Base-by-base conservation (phyloP, 2,888 invertebrate genomes). In the Aphelenchoides bicaudatus region DNA sequence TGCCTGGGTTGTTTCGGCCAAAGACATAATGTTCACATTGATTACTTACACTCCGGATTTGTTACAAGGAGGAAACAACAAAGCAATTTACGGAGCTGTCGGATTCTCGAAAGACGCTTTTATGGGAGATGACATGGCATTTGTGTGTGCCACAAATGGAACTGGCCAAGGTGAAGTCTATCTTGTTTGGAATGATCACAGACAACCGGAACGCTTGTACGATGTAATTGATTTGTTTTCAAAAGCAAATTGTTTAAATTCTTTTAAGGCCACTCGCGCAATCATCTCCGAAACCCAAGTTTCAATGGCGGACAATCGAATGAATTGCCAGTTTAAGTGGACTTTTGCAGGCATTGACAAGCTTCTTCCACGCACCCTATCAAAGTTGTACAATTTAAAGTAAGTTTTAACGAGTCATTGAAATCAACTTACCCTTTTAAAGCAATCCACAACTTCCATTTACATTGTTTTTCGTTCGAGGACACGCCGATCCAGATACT, bases 391-490 rank as follows among this genome's bases (percentile, higher is more conserved):
- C 27, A 16, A 43, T 16, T 16, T 43, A 10, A n/a, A n/a, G n/a
- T n/a, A n/a, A n/a, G n/a, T n/a, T n/a, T n/a, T n/a, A n/a, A n/a
- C n/a, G n/a, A n/a, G n/a, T n/a, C n/a, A n/a, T n/a, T n/a, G n/a
- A n/a, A n/a, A n/a, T n/a, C n/a, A n/a, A n/a, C n/a, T n/a, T n/a
- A n/a, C n/a, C n/a, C n/a, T n/a, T n/a, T n/a, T n/a, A n/a, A n/a
- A n/a, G n/a, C n/a, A n/a, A n/a, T n/a, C n/a, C n/a, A n/a, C n/a
- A n/a, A n/a, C n/a, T n/a, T n/a, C n/a, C n/a, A n/a, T n/a, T n/a
- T n/a, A n/a, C n/a, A n/a, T n/a, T 53, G 13, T 21, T 53, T n/a
- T 53, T 55, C 48, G 53, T 46, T 10, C 47, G 53, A 2, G 53
- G 53, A 16, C 46, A 27, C 6, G 53, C 53, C 28, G 27, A 53